Evolutionary conservation across 2,113 vertebrate species (phyloP), one percentile per base, ranked within the genome.

Genomic region (Phalacrocorax aristotelis): DNA sequence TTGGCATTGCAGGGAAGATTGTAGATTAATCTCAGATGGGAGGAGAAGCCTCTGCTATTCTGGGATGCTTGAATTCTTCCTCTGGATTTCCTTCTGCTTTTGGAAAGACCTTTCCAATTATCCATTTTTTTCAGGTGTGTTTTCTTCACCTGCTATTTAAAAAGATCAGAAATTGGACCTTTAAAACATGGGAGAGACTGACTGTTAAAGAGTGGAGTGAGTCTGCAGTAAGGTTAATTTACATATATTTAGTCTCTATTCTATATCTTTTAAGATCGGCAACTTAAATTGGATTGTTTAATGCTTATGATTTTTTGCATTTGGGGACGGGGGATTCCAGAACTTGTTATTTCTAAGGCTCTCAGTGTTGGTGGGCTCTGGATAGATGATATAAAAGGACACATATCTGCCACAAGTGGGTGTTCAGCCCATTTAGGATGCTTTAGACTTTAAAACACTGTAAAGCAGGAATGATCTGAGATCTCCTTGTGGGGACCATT

Each of bases 41-140:
- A 76, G 55, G 42, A 76, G 44, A 79, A 25, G 6, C 17, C 12
- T 36, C 15, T 76, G 13, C 57, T 30, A 2, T 87, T 77, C 18
- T 66, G 46, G 4, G 4, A 71, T 76, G 21, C 21, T 58, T 83
- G 42, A 80, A 54, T 49, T 54, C 40, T 86, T 90, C 19, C 27
- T 79, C 51, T 78, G 51, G 11, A n/a, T 78, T 83, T 61, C 30
- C 55, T 86, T 69, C 18, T 80, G 30, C 44, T 65, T 83, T 89
- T 72, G 27, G 36, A 79, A 93, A 40, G 48, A 72, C 15, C 10
- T 60, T 92, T 55, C 23, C 61, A 38, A 34, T 66, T 58, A 48
- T 1, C 2, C 1, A 0, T 27, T 62, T 74, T 65, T 58, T 52
- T 4, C 23, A 54, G 8, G 5, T 83, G 3, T 57, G 42, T 48